Base-by-base conservation (phyloP, 2,888 invertebrate genomes). In the Trilocha varians region DNA sequence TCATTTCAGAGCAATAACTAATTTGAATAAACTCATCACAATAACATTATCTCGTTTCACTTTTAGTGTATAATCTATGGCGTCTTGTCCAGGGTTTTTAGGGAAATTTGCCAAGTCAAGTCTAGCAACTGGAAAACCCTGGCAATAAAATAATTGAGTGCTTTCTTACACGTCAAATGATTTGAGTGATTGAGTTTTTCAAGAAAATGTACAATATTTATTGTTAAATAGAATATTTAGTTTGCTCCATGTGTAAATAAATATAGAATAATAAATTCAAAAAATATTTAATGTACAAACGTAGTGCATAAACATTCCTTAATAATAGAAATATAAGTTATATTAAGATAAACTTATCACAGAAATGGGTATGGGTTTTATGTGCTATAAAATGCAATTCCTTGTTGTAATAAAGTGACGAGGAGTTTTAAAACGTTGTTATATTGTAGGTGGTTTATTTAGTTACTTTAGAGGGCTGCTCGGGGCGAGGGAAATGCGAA, bases 401-500 rank as follows among this genome's bases (percentile, higher is more conserved):
- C 48, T 55, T 53, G 55, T 43, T 48, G 34, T 34, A 16, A 16
- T 33, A 25, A 39, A 44, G 35, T 37, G 49, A 43, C 45, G 49
- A 40, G 33, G 38, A 35, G 41, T 18, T 5, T 9, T 13, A 32
- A 34, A 14, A 5, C n/a, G 16, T 11, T 5, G 18, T 40, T 46
- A 38, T 50, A 14, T 88, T 88, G 36, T 82, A 96, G 98, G 98
- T 87, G 97, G 97, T 73, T 87, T 99, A 72, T 90, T 98, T 78
- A 97, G 97, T 87, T 98, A 98, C 85, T 99, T 99, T 87, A 93
- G 95, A 65, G 94, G 95, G 61, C 89, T 99, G 59, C 90, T 99
- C 72, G 99, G 99, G 36, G 96, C 95, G 52, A 93, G 98, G 64
- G 99, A 99, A 88, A 97, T 99, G 94, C 89, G 99, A 66, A 99